Evolutionary conservation across 2,113 vertebrate genomes (phyloP), one percentile per base, ranked within the genome.

Genomic region (Choloepus hoffmanni): DNA sequence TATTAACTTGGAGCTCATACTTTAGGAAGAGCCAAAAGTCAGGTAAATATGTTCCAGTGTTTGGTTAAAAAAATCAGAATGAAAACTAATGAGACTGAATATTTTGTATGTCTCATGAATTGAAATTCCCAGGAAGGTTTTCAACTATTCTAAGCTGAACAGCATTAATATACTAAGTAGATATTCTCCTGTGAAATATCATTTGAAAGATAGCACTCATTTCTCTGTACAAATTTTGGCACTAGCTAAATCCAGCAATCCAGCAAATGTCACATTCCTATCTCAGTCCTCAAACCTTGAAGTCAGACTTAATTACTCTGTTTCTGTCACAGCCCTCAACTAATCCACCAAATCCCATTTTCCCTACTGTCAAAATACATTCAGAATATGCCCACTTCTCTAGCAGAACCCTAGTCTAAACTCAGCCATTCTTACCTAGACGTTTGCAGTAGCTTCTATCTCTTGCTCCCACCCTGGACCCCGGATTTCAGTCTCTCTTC

Each of bases 351-450:
- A 68, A 18, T 11, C n/a, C 13, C 26, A 10, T 67, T 1, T 30
- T 36, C 30, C 33, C 67, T 43, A 12, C 0, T 33, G 12, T 67
- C 68, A 86, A 73, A 85, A 43, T 33, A 23, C 21, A 14, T 4
- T 2, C 7, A 78, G 7, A 24, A 33, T 48, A 5, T 19, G 1
- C 50, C 21, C 0, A 1, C 7, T n/a, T 30, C 0, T 18, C 16
- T 24, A 62, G 0, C 1, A 1, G 14, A 0, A 4, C 7, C 45
- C 9, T 33, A 14, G 2, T 81, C 26, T 15, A 67, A 84, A 67
- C 5, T 2, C 1, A 36, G 8, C 12, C 63, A 33, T 16, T 58
- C 15, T 63, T 23, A 43, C 11, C 21, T 23, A 9, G 4, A 63
- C 10, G n/a, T 16, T 7, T 26, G 23, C 43, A 67, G 16, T 6